These are phyloP conservation scores for Nymphalis c-album DNA, from an alignment of 2,888 invertebrate species.

Conservation along the genomic window DNA sequence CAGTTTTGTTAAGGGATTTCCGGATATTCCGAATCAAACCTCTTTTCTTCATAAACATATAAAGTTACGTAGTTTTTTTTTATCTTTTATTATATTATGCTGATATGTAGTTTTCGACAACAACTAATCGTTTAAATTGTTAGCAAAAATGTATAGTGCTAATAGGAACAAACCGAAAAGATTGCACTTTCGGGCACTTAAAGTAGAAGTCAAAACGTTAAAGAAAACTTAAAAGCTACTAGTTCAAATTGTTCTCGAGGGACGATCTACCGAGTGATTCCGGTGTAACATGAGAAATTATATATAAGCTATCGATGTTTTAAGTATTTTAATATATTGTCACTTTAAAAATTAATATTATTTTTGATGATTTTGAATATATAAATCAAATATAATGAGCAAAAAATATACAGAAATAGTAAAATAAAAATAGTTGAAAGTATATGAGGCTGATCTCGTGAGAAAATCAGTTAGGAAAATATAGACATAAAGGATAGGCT, in stretches of 20 bases:
- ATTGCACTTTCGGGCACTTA: conserved; percentile 63
- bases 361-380: no score
- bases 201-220: conserved; percentile 57
- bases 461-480: no score
- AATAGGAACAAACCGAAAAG: conserved; percentile 44
- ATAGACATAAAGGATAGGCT: no score
- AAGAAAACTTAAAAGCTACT: conserved; percentile 59
- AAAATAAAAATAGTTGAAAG: no score
- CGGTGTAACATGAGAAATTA: neutral
- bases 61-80: no score
- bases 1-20: neutral
- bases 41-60: neutral
- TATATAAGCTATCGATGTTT: neutral
- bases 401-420: no score
- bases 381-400: neutral
- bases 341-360: no score
- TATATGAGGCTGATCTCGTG: no score
- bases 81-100: no score
- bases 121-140: neutral
- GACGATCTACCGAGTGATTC: conserved; percentile 26
- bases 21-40: neutral
- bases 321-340: neutral
- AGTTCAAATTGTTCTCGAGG: conserved; percentile 55
- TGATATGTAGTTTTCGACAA: no score
- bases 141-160: conserved; percentile 17